Conservation (phyloP, 2,113 vertebrate species). For the Synodontis membranacea region DNA sequence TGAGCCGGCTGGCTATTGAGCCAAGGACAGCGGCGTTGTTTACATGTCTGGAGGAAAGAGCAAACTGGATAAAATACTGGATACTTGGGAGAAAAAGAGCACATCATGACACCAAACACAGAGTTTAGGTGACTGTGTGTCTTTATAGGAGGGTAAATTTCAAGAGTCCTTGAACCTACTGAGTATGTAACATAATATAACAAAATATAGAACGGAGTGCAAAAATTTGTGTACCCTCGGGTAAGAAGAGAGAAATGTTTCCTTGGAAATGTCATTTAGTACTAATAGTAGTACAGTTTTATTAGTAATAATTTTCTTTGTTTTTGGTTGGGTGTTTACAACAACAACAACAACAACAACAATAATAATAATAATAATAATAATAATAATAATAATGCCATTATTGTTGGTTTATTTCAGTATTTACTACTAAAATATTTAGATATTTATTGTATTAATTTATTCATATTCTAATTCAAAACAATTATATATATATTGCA, state of each 20-base stretch:
- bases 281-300: neutral
- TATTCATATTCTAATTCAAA: neutral
- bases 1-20: constrained; percentile 19
- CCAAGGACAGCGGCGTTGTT: neutral
- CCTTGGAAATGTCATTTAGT: neutral
- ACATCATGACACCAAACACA: neutral
- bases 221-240: neutral
- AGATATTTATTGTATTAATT: neutral
- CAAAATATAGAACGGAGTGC: neutral
- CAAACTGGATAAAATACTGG: constrained; percentile 4
- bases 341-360: too few relatives aligned
- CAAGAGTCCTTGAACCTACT: neutral
- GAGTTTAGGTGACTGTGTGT: neutral
- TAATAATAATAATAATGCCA: neutral
- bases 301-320: neutral
- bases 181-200: neutral
- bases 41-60: neutral
- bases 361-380: neutral
- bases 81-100: neutral
- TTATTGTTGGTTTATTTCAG: neutral
- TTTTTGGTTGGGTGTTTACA: neutral
- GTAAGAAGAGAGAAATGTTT: too few relatives aligned
- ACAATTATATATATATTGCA: too few relatives aligned
- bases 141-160: neutral
- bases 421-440: neutral